These are phyloP conservation scores for Bos taurus DNA, from an alignment of 2,113 vertebrate genomes.

Conservation along the genomic window ARS-UCD2.0 NC_037328.1:135390501-135391000, in stretches of 20 bases:
- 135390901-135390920: too few relatives aligned
- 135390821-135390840: neutral
- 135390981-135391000: neutral
- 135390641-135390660: neutral
- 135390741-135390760: neutral
- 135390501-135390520: neutral
- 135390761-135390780: accelerated
- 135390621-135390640: neutral
- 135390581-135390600: neutral
- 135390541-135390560: neutral
- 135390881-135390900: neutral
- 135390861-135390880: neutral
- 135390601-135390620: neutral
- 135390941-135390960: neutral
- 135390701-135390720: neutral
- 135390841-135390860: neutral
- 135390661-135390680: neutral
- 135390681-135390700: neutral
- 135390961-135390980: neutral
- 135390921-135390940: neutral
- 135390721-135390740: neutral
- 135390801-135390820: neutral
- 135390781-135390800: neutral
- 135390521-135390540: neutral
- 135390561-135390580: neutral